A percentile compares a stretch with the other conserved stretches of the same genome.
Evolutionary conservation across 2,888 invertebrate species (phyloP).

Genomic region (Nemotelus nigrinus): DNA sequence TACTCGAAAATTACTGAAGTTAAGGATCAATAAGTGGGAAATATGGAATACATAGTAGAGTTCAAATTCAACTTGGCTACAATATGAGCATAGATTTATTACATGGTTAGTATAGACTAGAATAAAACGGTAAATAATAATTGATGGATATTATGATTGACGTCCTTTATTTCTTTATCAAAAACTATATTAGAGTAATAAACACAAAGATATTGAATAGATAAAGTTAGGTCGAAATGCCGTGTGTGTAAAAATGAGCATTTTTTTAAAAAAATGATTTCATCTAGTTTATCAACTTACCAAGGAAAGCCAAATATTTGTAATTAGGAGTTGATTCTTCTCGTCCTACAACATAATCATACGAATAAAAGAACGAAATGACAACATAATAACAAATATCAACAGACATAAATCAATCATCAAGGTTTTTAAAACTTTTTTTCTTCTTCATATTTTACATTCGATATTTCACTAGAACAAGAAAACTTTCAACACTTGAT

Average conservation of each 20-base stretch:
- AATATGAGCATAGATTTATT: background rate
- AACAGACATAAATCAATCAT: constrained; percentile 52
- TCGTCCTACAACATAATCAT: constrained; percentile 78
- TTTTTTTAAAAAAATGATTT: constrained; percentile 53
- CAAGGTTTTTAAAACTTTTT: constrained; percentile 43
- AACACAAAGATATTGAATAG: constrained; percentile 23
- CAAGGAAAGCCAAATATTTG: constrained; percentile 95
- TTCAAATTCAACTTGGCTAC: constrained; percentile 22
- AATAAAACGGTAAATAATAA: too few species aligned
- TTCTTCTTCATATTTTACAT: constrained; percentile 55
- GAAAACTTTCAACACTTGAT: constrained; percentile 45
- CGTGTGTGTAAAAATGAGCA: constrained; percentile 56
- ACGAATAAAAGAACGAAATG: constrained; percentile 51
- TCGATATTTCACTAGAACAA: constrained; percentile 44
- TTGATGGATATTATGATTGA: too few species aligned
- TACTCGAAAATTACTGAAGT: background rate
- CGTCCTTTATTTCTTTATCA: too few species aligned
- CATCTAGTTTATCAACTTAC: constrained; percentile 73
- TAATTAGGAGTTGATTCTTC: constrained; percentile 95
- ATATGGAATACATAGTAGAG: constrained; percentile 6
- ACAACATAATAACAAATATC: constrained; percentile 56
- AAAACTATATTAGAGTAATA: constrained; percentile 16
- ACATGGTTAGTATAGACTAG: too few species aligned
- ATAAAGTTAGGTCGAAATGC: constrained; percentile 52
- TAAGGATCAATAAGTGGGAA: constrained; percentile 2